Base-by-base conservation (phyloP, 2,113 vertebrate species). In the Lethenteron camtschaticum region DNA sequence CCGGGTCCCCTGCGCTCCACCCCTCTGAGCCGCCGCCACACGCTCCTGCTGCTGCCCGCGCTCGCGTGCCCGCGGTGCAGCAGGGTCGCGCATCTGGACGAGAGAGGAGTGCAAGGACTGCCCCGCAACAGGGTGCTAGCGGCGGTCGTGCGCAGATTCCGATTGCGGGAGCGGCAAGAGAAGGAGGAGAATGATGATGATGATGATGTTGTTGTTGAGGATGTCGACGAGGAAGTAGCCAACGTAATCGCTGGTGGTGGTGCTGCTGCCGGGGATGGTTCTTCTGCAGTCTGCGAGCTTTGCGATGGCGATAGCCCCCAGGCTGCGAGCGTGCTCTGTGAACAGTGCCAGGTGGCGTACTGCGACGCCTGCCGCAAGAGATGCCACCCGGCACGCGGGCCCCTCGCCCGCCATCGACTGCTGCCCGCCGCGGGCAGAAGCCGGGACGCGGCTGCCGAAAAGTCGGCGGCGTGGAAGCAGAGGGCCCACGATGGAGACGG, bases 301-400 rank as follows among this genome's bases (percentile, higher is more conserved):
- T 81, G 84, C 75, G 86, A 85, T 69, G 86, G 77, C 79, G n/a
- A 24, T 16, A 9, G n/a, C 24, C 79, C 82, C 5, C 77, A 79
- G 73, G 80, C 84, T 2, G 82, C 89, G 8, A 79, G 85, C 11
- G 84, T 87, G 71, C 83, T 84, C 76, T 94, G 89, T 78, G 86
- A 94, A 79, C 91, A 96, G 79, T 95, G 91, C 80, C 86, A 95
- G 73, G 88, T 95, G 12, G 83, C 82, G 68, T 96, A 96, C 81
- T 95, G 91, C 73, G 72, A 79, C 59, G 76, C 89, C 66, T 96
- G 91, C 78, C 91, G 91, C 81, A 84, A 87, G 77, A 83, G 89
- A 60, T 95, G 91, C 76, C 91, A 95, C 77, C 91, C 91, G 56
- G 83, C 88, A 73, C 86, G 91, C 59, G 91, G 91, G 69, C 88